Percentiles rank a stretch among this genome's conserved stretches.
phyloP scores from a whole-genome alignment of 2,888 invertebrate species.

The Micoletzkya japonica region DNA sequence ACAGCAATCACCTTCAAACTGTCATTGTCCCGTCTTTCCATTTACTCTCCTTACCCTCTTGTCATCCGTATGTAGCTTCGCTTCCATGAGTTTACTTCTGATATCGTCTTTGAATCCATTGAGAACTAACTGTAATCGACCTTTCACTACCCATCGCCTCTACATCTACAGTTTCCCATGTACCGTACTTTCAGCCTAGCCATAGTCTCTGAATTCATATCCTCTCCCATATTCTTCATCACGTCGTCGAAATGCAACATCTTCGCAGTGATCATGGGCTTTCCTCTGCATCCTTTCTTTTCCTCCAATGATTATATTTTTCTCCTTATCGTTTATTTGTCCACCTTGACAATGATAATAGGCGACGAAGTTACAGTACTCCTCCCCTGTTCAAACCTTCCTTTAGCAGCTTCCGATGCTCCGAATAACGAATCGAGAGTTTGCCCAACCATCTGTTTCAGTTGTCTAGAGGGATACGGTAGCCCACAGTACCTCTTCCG shows the following conservation, averaged over 20 bases:
- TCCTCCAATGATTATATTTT: background rate
- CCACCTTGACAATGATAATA: slow-evolving; percentile 23
- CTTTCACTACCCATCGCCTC: too few species aligned
- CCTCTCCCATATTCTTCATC: slow-evolving; percentile 24
- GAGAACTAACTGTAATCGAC: too few species aligned
- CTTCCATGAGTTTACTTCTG: slow-evolving; percentile 9
- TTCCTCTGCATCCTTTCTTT: background rate
- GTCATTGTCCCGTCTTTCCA: background rate
- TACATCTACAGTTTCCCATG: too few species aligned
- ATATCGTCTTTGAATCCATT: slow-evolving; percentile 27
- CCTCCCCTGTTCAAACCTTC: background rate
- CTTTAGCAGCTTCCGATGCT: slow-evolving; percentile 10
- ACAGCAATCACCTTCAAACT: slow-evolving; percentile 32
- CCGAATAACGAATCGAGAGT: slow-evolving; percentile 21
- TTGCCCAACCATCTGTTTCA: slow-evolving; percentile 11
- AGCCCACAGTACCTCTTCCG: background rate
- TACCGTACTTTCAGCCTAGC: slow-evolving; percentile 4
- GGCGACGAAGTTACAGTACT: slow-evolving; percentile 10
- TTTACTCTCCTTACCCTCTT: slow-evolving; percentile 4
- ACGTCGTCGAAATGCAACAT: slow-evolving; percentile 14
- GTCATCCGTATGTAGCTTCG: slow-evolving; percentile 23
- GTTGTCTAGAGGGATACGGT: background rate
- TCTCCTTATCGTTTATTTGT: background rate
- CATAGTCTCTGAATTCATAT: slow-evolving; percentile 15
- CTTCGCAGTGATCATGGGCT: background rate